These are phyloP conservation scores for Melanotus villosus DNA, from an alignment of 2,888 invertebrate species.

Conservation along the genomic window DNA sequence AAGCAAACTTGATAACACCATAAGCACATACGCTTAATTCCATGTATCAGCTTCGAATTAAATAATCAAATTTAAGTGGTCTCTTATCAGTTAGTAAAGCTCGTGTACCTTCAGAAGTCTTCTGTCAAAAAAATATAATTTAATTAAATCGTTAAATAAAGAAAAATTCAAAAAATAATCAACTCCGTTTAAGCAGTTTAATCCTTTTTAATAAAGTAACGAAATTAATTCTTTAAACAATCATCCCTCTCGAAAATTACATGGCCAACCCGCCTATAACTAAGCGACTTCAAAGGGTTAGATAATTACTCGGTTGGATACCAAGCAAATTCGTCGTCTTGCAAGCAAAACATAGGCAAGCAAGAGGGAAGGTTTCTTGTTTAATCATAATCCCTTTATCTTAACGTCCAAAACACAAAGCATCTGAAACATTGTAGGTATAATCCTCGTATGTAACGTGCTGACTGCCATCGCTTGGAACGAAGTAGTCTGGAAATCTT, in stretches of 20 bases:
- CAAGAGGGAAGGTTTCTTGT: constrained; percentile 5
- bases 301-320: constrained; percentile 18
- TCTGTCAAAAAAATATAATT: too few species aligned
- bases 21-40: too few species aligned
- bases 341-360: not conserved
- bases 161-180: too few species aligned
- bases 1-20: too few species aligned
- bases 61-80: too few species aligned
- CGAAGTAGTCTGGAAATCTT: too few species aligned
- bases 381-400: constrained; percentile 22
- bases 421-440: constrained; percentile 4
- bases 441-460: constrained; percentile 7
- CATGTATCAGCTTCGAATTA: too few species aligned
- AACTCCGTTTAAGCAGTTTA: too few species aligned
- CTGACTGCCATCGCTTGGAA: not conserved
- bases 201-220: not conserved
- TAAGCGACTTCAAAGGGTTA: constrained; percentile 16
- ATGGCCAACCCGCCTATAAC: not conserved
- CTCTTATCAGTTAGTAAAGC: too few species aligned
- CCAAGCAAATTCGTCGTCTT: constrained; percentile 8
- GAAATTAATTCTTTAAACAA: not conserved
- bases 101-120: too few species aligned
- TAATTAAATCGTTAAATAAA: too few species aligned
- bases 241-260: constrained; percentile 10
- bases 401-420: constrained; percentile 11